These are phyloP conservation scores for Melanotaenia parkinsoni DNA, from an alignment of 2,797 vertebrate species.

Conservation along the genomic window DNA sequence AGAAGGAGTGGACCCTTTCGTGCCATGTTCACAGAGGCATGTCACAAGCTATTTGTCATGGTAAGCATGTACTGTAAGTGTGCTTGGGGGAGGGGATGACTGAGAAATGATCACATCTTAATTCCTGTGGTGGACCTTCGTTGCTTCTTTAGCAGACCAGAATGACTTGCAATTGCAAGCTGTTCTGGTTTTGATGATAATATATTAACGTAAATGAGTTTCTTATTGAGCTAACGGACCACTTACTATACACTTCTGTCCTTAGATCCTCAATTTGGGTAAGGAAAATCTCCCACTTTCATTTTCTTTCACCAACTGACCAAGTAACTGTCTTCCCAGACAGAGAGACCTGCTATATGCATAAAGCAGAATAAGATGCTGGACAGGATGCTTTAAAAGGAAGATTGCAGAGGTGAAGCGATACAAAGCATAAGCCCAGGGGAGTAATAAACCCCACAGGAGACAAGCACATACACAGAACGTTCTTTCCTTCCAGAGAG, in stretches of 20 bases:
- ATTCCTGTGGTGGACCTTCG: slow-evolving; percentile 46
- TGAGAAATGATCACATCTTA: slow-evolving; percentile 67
- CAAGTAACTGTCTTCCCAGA: not conserved
- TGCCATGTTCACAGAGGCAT: slow-evolving; percentile 78
- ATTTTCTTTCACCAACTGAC: not conserved
- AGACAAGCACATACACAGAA: slow-evolving; percentile 60
- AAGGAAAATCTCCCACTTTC: not conserved
- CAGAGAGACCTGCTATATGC: not conserved
- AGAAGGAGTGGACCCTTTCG: slow-evolving; percentile 76
- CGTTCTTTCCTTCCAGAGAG: slow-evolving; percentile 70
- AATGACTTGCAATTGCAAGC: not conserved
- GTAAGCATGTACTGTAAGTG: slow-evolving; percentile 58
- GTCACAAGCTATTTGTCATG: slow-evolving; percentile 83
- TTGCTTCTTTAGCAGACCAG: slow-evolving; percentile 14
- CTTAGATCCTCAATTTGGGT: not conserved
- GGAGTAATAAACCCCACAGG: slow-evolving; percentile 65
- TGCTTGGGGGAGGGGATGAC: slow-evolving; percentile 57
- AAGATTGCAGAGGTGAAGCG: slow-evolving; percentile 49
- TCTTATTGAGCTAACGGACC: not conserved
- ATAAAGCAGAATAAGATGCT: slow-evolving; percentile 15
- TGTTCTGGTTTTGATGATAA: slow-evolving; percentile 1
- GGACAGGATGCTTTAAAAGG: slow-evolving; percentile 45
- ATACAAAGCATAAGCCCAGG: slow-evolving; percentile 64
- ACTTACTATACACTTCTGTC: not conserved
- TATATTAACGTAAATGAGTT: not conserved